phyloP scores from a whole-genome alignment of 2,888 invertebrate genomes.

The Elysia crispata region DNA sequence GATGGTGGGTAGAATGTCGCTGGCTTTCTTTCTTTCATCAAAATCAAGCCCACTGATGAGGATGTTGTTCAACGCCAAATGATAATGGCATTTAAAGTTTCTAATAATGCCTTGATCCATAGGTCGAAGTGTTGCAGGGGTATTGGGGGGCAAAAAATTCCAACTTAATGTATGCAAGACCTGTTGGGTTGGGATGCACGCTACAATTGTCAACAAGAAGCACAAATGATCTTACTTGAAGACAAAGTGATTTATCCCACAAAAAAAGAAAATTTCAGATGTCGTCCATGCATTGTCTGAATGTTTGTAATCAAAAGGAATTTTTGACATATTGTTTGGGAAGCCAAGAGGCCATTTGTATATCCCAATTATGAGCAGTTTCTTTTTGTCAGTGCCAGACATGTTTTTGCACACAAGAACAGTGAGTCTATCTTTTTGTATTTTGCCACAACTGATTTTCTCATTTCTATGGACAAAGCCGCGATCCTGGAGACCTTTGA shows the following conservation, averaged over 20 bases:
- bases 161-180: constrained; percentile 16
- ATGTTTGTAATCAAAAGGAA: constrained; percentile 40
- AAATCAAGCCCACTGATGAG: constrained; percentile 3
- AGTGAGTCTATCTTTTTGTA: constrained; percentile 51
- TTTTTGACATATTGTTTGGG: constrained; percentile 17
- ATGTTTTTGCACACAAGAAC: constrained; percentile 48
- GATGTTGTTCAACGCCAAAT: constrained; percentile 51
- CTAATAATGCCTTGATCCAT: constrained; percentile 30
- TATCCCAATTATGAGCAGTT: constrained; percentile 53
- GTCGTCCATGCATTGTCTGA: constrained; percentile 45
- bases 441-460: constrained; percentile 45
- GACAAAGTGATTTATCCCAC: constrained; percentile 13
- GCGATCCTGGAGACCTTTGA: constrained; percentile 48
- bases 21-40: background rate
- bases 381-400: constrained; percentile 51
- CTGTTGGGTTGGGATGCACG: constrained; percentile 17
- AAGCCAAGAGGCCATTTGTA: constrained; percentile 48
- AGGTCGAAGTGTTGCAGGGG: constrained; percentile 32
- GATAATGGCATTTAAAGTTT: constrained; percentile 78
- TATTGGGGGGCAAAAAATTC: constrained; percentile 33
- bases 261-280: constrained; percentile 30
- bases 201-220: constrained; percentile 36
- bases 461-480: constrained; percentile 44
- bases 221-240: constrained; percentile 24
- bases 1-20: constrained; percentile 13